Conservation (phyloP, 2,797 vertebrate species). For the Pangasius krempfi region DNA sequence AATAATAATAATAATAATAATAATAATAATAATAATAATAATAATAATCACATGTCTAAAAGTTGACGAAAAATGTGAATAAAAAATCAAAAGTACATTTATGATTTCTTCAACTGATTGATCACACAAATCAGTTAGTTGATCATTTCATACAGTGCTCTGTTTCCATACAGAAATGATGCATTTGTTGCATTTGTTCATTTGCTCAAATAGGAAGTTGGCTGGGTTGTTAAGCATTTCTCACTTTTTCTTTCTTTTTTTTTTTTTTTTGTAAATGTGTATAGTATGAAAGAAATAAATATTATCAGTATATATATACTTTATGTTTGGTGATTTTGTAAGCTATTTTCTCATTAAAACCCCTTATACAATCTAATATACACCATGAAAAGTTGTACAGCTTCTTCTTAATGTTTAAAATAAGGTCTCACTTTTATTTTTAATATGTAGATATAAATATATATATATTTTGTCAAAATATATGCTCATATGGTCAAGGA, state of each 20-base stretch:
- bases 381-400: slow-evolving; percentile 85
- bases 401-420: slow-evolving; percentile 92
- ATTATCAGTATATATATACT: slow-evolving; percentile 77
- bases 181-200: slow-evolving; percentile 55
- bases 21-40: slow-evolving; percentile 34
- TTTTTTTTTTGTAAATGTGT: slow-evolving; percentile 61
- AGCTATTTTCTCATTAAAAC: slow-evolving; percentile 80
- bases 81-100: slow-evolving; percentile 62
- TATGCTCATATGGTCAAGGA: slow-evolving; percentile 98
- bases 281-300: slow-evolving; percentile 80
- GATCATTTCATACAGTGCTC: slow-evolving; percentile 67
- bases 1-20: slow-evolving; percentile 45
- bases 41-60: slow-evolving; percentile 51
- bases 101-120: slow-evolving; percentile 56
- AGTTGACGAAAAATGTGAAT: slow-evolving; percentile 52
- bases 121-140: slow-evolving; percentile 51
- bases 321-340: slow-evolving; percentile 65
- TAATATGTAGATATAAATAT: slow-evolving; percentile 98
- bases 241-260: not conserved
- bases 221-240: slow-evolving; percentile 63
- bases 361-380: slow-evolving; percentile 83
- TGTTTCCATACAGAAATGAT: slow-evolving; percentile 67
- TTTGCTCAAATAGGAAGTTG: slow-evolving; percentile 62
- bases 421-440: slow-evolving; percentile 97
- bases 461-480: slow-evolving; percentile 95